Evolutionary conservation across 2,888 invertebrate species (phyloP).

Genomic region (Eupeodes luniger): DNA sequence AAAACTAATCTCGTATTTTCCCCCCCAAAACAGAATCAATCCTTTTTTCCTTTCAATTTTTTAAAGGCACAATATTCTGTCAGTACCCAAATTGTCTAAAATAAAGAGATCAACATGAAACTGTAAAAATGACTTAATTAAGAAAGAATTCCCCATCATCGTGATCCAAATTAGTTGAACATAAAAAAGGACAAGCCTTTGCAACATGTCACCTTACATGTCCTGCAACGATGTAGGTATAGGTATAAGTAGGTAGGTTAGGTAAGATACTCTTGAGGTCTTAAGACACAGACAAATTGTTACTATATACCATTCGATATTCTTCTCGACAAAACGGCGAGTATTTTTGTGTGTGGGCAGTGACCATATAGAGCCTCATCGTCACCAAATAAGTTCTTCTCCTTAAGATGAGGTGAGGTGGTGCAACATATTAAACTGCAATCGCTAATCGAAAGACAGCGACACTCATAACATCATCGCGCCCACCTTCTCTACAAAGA

Average conservation of each 20-base stretch:
- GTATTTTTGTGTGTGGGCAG: constrained; percentile 58
- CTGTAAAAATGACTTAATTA: constrained; percentile 52
- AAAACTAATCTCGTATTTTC: too few relatives aligned
- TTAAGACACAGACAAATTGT: constrained; percentile 72
- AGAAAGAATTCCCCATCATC: constrained; percentile 24
- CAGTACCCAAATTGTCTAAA: not conserved
- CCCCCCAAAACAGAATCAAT: too few relatives aligned
- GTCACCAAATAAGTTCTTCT: constrained; percentile 40
- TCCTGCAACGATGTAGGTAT: constrained; percentile 20
- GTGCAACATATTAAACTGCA: constrained; percentile 54
- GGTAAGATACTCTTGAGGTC: not conserved
- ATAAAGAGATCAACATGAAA: not conserved
- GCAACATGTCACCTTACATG: constrained; percentile 50
- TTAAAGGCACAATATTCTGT: not conserved
- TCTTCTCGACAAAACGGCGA: not conserved
- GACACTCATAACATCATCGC: constrained; percentile 71
- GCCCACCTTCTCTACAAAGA: constrained; percentile 53
- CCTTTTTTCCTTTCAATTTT: too few relatives aligned
- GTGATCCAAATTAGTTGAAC: constrained; percentile 59
- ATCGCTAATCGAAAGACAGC: constrained; percentile 61
- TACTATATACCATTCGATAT: constrained; percentile 56
- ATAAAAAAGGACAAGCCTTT: constrained; percentile 40
- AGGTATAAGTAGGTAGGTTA: too few relatives aligned
- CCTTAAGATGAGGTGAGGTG: not conserved
- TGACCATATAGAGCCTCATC: constrained; percentile 28